Evolutionary conservation across 2,888 invertebrate species (phyloP).

Genomic region (Pelosia muscerda): DNA sequence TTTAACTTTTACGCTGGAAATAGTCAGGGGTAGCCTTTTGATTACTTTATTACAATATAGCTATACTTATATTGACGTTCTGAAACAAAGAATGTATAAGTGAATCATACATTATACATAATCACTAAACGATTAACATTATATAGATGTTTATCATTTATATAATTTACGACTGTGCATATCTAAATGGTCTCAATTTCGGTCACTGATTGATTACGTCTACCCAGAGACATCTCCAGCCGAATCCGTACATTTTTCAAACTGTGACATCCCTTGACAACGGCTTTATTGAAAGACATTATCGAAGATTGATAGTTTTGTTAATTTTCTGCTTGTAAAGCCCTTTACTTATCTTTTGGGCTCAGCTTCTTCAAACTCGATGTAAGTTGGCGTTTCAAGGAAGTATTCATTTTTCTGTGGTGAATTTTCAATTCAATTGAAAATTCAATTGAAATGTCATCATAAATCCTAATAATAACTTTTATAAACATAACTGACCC

Average conservation of each 20-base stretch:
- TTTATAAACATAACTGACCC: no score
- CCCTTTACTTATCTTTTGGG: background rate
- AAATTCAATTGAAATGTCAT: no score
- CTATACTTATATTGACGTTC: no score
- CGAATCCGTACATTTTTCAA: slow-evolving; percentile 67
- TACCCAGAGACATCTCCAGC: slow-evolving; percentile 50
- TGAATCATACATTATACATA: background rate
- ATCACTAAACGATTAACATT: slow-evolving; percentile 4
- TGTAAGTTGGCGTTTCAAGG: background rate
- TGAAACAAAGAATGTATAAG: no score
- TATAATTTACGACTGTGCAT: slow-evolving; percentile 45
- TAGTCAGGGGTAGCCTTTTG: no score
- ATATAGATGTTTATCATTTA: slow-evolving; percentile 30
- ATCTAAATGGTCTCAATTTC: slow-evolving; percentile 65
- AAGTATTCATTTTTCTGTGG: background rate
- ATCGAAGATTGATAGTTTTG: slow-evolving; percentile 58
- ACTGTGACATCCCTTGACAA: slow-evolving; percentile 60
- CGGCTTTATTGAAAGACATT: slow-evolving; percentile 62
- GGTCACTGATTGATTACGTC: slow-evolving; percentile 67
- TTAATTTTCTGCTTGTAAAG: slow-evolving; percentile 51
- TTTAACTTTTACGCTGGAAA: no score
- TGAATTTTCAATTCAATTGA: no score
- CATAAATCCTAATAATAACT: no score
- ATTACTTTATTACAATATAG: no score
- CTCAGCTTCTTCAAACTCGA: background rate